Base-by-base conservation (phyloP, 2,888 invertebrate genomes). In the Ernsta delagoae region DNA sequence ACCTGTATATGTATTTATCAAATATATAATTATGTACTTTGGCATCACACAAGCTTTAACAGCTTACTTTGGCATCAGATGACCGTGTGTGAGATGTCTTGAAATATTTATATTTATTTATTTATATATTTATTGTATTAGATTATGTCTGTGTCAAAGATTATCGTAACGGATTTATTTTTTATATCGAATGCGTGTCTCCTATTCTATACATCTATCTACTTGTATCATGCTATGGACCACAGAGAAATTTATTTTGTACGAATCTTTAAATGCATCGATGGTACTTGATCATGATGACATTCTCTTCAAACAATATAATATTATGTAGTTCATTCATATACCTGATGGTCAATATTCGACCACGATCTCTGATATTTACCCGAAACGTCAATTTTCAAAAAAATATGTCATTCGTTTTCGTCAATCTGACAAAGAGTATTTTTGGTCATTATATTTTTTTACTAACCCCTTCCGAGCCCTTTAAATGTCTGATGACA, bases 171-270 rank as follows among this genome's bases (percentile, higher is more conserved):
- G 61, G 61, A 67, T 71, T 79, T 77, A 77, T 79, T 66, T 79
- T 77, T 77, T 77, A 72, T 79, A 78, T 70, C 65, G 72, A 72
- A 77, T 72, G 75, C 76, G 78, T 67, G 54, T 79, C 78, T 79
- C 77, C 9, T 78, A 71, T 70, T 61, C 71, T 71, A 72, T 59
- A 70, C 70, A 68, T 45, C 60, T 39, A 68, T 45, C 60, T 39
- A 39, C 39, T 39, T 5, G 39, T 67, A 60, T 60, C 54, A 53
- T 45, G 66, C 66, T 61, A 77, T 71, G 81, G 81, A 81, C 81
- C 80, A 81, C 71, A 61, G 70, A 77, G 65, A 65, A 70, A 70
- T 69, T 72, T 80, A 79, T 79, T 80, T 79, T 80, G 71, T 77
- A 69, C 70, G 67, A 74, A 75, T 36, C 60, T 67, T 70, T 71